These are phyloP conservation scores for Puma concolor DNA, from an alignment of 2,113 vertebrate species.

Conservation along the genomic window DNA sequence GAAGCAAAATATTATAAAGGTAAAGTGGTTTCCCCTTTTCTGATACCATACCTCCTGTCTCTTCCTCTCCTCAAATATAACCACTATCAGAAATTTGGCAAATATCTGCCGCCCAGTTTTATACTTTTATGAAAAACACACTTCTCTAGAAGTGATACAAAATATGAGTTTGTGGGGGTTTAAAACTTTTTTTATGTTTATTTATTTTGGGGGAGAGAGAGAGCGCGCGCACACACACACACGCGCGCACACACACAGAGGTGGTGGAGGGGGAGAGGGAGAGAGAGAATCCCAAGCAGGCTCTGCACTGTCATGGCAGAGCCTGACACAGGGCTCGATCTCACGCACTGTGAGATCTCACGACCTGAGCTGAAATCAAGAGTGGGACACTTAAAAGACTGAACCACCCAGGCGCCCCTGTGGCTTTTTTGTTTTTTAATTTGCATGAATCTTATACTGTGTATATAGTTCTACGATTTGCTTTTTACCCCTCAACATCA, in stretches of 20 bases:
- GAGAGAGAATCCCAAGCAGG: too few relatives aligned
- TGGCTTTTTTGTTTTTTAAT: background rate
- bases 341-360: too few relatives aligned
- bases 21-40: background rate
- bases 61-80: background rate
- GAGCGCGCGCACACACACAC: too few relatives aligned
- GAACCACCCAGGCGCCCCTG: too few relatives aligned
- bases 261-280: too few relatives aligned
- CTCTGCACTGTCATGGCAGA: too few relatives aligned
- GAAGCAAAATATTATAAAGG: conserved; percentile 35
- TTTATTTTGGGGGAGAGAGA: too few relatives aligned
- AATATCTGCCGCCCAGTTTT: background rate
- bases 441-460: background rate
- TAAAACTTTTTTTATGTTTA: too few relatives aligned
- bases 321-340: too few relatives aligned
- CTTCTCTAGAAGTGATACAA: background rate
- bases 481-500: background rate
- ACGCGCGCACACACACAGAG: too few relatives aligned
- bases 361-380: too few relatives aligned
- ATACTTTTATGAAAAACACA: background rate
- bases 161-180: background rate
- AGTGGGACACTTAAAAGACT: too few relatives aligned
- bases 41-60: background rate
- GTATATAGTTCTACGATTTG: background rate
- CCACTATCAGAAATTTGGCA: background rate